Evolutionary conservation across 2,113 vertebrate species (phyloP), one percentile per base, ranked within the genome.

Genomic region (Phalacrocorax brasilianus): DNA sequence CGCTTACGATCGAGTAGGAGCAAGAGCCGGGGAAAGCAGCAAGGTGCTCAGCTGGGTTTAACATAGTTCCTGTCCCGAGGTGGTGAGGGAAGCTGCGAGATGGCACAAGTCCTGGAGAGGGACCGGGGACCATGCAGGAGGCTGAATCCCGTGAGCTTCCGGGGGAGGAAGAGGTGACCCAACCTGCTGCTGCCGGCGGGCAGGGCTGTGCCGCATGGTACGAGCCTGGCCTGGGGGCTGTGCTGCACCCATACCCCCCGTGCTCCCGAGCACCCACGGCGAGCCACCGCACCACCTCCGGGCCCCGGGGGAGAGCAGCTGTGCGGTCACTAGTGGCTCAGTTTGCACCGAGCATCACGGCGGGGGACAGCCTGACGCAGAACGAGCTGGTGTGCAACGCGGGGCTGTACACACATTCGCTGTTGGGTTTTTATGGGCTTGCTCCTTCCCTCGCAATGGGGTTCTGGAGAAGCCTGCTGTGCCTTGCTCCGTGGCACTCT

Each of bases 311-410:
- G 53, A 45, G 5, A 42, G 18, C 9, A 12, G 55, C 47, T 8
- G 5, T 3, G 28, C 19, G 9, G 38, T 7, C 67, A 6, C 32
- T 14, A 1, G 40, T 1, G 30, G 47, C 38, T 3, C 2, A 0
- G 8, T 3, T 40, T 28, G 15, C n/a, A 7, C 53, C 0, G 24
- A 30, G 65, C 49, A 17, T 2, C 58, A 1, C 4, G 0, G 14
- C 3, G 0, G 16, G 15, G 56, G 0, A 70, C n/a, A 11, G 49
- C 0, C 19, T 1, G 4, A 2, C 1, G 1, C 18, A 40, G 30
- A 17, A 26, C 1, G 9, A 32, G 19, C 27, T 1, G 1, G 30
- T 30, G 11, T 6, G 32, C 44, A 4, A 6, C 4, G 0, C 3
- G 1, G 42, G 24, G 58, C 49, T 35, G 47, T 3, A 6, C 32